Percentiles rank a stretch among this genome's conserved stretches.
Conservation (phyloP, 1,140 invertebrate genomes). For the Meloidogyne hapla region DNA sequence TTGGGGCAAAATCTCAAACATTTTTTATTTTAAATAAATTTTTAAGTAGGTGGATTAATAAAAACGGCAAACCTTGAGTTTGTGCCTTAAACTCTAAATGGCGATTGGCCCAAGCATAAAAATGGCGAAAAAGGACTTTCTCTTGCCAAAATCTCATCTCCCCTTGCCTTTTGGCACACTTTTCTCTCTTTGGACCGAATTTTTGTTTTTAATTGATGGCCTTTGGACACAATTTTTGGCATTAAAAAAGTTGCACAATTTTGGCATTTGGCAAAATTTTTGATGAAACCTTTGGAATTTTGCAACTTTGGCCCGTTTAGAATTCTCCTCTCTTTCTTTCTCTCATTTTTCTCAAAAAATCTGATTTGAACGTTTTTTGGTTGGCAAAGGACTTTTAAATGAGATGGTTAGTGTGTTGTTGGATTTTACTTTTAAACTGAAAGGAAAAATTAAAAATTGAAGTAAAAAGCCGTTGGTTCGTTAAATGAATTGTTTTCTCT, state of each 20-base stretch:
- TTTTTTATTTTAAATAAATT: constrained; percentile 12
- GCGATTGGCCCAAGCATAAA: constrained; percentile 7
- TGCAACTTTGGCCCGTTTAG: background rate
- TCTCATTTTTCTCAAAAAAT: constrained; percentile 10
- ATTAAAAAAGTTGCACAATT: background rate
- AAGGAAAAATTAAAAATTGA: background rate
- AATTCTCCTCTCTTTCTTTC: background rate
- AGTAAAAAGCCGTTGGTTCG: background rate
- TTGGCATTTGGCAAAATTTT: background rate
- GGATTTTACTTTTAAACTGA: background rate
- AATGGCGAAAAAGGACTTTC: constrained; percentile 14
- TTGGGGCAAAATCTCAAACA: background rate
- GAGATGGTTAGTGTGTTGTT: background rate
- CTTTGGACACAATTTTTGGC: background rate
- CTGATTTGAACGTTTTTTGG: background rate
- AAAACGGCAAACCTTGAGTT: constrained; percentile 5
- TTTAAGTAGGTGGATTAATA: constrained; percentile 13
- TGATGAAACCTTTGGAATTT: background rate
- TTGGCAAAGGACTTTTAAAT: background rate
- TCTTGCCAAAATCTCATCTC: background rate
- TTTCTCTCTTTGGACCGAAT: background rate
- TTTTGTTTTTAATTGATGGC: background rate
- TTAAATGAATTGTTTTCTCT: no score
- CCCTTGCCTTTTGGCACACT: background rate
- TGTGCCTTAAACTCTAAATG: constrained; percentile 10